These are phyloP conservation scores for Amblyjoppa proteus DNA, from an alignment of 2,888 invertebrate species.

Conservation along the genomic window DNA sequence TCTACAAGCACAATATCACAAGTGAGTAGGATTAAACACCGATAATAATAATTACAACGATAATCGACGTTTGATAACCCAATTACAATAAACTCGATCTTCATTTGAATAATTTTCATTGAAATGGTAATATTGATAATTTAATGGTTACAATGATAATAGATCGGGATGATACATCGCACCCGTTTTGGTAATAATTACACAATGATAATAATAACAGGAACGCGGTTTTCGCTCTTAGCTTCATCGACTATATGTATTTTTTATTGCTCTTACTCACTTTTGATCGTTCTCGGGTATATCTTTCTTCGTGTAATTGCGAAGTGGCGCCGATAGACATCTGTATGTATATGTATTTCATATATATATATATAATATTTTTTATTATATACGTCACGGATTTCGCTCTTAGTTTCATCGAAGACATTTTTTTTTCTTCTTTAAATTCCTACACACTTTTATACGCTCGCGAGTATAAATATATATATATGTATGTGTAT, in stretches of 20 bases:
- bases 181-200: not conserved
- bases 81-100: slow-evolving; percentile 27
- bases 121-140: slow-evolving; percentile 16
- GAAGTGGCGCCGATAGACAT: slow-evolving; percentile 3
- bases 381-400: slow-evolving; percentile 8
- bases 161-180: slow-evolving; percentile 17
- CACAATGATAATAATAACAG: slow-evolving; percentile 1
- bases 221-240: not conserved
- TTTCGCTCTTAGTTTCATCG: slow-evolving; percentile 18
- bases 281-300: slow-evolving; percentile 26
- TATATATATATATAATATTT: not conserved
- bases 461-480: slow-evolving; percentile 20
- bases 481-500: not conserved
- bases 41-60: not conserved
- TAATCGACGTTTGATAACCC: not conserved
- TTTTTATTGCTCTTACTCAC: slow-evolving; percentile 20
- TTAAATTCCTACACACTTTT: slow-evolving; percentile 18
- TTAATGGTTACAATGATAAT: slow-evolving; percentile 16
- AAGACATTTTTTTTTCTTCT: slow-evolving; percentile 22
- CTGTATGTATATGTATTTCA: not conserved
- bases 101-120: slow-evolving; percentile 28
- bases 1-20: slow-evolving; percentile 97
- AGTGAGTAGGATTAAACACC: slow-evolving; percentile 89
- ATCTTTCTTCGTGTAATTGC: not conserved
- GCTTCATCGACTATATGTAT: slow-evolving; percentile 1